Evolutionary conservation across 2,797 vertebrate species (phyloP).

Genomic region (Mastacembelus armatus): DNA sequence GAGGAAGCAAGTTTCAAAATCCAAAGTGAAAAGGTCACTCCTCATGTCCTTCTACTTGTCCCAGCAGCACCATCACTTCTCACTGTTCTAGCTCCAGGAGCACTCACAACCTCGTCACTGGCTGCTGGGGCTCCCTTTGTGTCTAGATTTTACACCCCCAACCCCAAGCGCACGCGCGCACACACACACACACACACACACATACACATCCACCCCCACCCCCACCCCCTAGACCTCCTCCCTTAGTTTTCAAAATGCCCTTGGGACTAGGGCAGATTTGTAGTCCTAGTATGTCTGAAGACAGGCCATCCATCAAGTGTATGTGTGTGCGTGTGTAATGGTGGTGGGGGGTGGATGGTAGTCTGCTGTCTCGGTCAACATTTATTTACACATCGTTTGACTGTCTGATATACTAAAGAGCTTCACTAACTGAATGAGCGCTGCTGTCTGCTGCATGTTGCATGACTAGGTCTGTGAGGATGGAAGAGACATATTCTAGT

Average conservation of each 20-base stretch:
- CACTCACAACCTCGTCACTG: slow-evolving; percentile 50
- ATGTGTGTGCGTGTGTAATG: slow-evolving; percentile 33
- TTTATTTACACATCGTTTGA: slow-evolving; percentile 71
- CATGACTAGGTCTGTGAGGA: slow-evolving; percentile 46
- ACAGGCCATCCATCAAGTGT: slow-evolving; percentile 76
- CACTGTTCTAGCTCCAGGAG: slow-evolving; percentile 24
- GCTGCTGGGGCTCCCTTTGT: slow-evolving; percentile 77
- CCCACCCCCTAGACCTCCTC: slow-evolving; percentile 52
- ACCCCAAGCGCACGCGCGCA: slow-evolving; percentile 30
- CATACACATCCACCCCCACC: slow-evolving; percentile 11
- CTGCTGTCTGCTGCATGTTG: slow-evolving; percentile 58
- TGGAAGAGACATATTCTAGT: slow-evolving; percentile 50
- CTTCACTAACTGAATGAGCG: slow-evolving; percentile 56
- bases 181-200: slow-evolving; percentile 22
- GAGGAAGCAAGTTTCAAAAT: slow-evolving; percentile 27
- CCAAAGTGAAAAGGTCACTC: slow-evolving; percentile 45
- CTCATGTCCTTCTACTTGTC: slow-evolving; percentile 21
- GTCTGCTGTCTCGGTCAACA: slow-evolving; percentile 70
- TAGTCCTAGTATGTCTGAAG: slow-evolving; percentile 73
- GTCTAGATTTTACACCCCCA: slow-evolving; percentile 75
- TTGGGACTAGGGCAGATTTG: slow-evolving; percentile 78
- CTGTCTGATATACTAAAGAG: slow-evolving; percentile 68
- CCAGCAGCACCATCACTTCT: slow-evolving; percentile 32
- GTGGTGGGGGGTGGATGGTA: slow-evolving; percentile 38
- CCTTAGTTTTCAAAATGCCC: slow-evolving; percentile 76